These are phyloP conservation scores for Sycophaga agraensis DNA, from an alignment of 1,140 invertebrate genomes.

Conservation along the genomic window DNA sequence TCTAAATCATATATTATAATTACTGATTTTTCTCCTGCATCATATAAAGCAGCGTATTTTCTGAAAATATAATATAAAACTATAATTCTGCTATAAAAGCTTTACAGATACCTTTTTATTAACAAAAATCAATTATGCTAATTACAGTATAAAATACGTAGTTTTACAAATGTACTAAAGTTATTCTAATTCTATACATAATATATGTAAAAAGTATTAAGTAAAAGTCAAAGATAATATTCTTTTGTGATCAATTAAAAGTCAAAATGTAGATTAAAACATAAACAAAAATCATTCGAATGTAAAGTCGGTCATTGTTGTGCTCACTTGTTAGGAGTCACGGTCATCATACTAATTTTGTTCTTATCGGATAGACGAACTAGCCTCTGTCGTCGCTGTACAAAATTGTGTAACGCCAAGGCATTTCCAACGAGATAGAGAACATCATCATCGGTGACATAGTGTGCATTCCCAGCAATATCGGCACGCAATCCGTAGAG, in stretches of 20 bases:
- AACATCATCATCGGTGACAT: slow-evolving; percentile 66
- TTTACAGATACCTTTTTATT: no score
- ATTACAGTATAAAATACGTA: no score
- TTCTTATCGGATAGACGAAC: slow-evolving; percentile 56
- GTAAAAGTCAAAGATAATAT: no score
- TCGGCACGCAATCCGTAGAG: slow-evolving; percentile 64
- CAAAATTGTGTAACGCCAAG: slow-evolving; percentile 65
- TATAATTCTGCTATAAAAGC: no score
- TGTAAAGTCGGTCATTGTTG: neutral
- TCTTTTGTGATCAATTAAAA: no score
- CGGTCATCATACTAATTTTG: slow-evolving; percentile 60
- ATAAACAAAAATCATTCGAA: slow-evolving; percentile 4
- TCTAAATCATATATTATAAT: slow-evolving; percentile 69
- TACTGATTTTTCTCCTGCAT: slow-evolving; percentile 59
- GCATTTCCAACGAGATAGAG: slow-evolving; percentile 70
- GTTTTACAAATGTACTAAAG: no score
- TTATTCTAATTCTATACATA: no score
- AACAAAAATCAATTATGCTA: no score
- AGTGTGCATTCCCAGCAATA: slow-evolving; percentile 65
- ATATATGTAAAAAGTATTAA: no score
- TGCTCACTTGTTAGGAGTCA: slow-evolving; percentile 68
- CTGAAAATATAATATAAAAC: slow-evolving; percentile 53
- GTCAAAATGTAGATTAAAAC: neutral
- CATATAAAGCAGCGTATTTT: slow-evolving; percentile 59
- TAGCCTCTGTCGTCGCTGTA: slow-evolving; percentile 49